Percentiles rank a stretch among this genome's conserved stretches.
These are phyloP conservation scores for Sander vitreus DNA, from an alignment of 2,113 vertebrate species.

Conservation along the genomic window DNA sequence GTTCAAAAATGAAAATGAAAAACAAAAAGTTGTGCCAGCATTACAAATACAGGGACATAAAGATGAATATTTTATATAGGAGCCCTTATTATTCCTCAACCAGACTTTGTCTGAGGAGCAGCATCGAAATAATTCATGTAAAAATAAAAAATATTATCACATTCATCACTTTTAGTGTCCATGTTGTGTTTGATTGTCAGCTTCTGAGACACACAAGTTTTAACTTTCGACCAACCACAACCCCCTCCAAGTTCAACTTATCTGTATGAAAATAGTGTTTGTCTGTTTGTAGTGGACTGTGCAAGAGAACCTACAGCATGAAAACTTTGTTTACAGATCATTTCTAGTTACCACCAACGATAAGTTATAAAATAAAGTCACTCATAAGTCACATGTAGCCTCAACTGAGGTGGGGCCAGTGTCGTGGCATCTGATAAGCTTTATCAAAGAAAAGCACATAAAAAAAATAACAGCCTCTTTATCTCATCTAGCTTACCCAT, in stretches of 20 bases:
- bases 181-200: conserved; percentile 80
- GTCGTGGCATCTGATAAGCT: conserved; percentile 10
- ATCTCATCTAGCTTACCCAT: conserved; percentile 25
- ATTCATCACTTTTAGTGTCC: conserved; percentile 71
- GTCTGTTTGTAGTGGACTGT: conserved; percentile 48
- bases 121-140: conserved; percentile 70
- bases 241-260: conserved; percentile 11
- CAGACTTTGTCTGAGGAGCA: conserved; percentile 74
- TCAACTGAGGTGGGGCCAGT: conserved; percentile 35
- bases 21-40: conserved; percentile 38
- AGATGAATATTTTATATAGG: conserved; percentile 52
- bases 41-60: conserved; percentile 47
- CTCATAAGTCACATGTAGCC: conserved; percentile 50
- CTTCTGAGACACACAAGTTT: conserved; percentile 59
- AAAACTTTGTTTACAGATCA: conserved; percentile 41
- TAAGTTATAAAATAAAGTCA: conserved; percentile 42
- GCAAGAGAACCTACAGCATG: conserved; percentile 56
- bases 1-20: conserved; percentile 29
- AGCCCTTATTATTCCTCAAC: conserved; percentile 80
- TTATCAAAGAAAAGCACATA: conserved; percentile 57
- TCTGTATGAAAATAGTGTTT: conserved; percentile 50
- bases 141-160: conserved; percentile 71
- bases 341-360: conserved; percentile 24
- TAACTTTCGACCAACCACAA: conserved; percentile 48
- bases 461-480: conserved; percentile 64